These are phyloP conservation scores for Camponotus pennsylvanicus DNA, from an alignment of 1,140 invertebrate genomes.

Conservation along the genomic window DNA sequence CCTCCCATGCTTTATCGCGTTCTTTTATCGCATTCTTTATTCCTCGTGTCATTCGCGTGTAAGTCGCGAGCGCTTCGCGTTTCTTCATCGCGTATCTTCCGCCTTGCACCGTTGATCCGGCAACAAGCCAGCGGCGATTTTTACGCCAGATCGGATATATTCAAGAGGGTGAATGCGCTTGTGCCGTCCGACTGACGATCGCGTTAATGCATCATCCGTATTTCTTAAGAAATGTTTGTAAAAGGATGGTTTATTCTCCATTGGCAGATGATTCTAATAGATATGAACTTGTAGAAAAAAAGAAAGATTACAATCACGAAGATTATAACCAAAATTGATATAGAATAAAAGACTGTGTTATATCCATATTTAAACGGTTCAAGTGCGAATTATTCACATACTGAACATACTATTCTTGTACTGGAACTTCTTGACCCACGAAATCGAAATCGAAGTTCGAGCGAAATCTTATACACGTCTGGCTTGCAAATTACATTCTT, in stretches of 20 bases:
- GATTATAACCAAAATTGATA: conserved; percentile 10
- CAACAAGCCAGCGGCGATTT: conserved; percentile 44
- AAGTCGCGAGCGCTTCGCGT: neutral
- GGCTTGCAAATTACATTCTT: conserved; percentile 36
- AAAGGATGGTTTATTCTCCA: neutral
- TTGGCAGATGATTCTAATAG: neutral
- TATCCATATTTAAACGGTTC: neutral
- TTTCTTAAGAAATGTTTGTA: conserved; percentile 2
- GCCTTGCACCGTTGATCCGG: conserved; percentile 55
- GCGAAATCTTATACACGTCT: conserved; percentile 31
- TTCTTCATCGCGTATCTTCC: conserved; percentile 44
- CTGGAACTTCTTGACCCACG: neutral
- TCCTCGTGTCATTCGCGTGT: conserved; percentile 35
- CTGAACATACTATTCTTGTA: neutral
- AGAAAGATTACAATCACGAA: neutral
- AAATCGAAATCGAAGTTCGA: conserved; percentile 18
- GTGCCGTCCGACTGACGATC: conserved; percentile 1
- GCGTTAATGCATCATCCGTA: conserved; percentile 21
- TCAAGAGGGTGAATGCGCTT: conserved; percentile 43
- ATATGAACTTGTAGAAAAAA: neutral
- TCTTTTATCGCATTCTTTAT: conserved; percentile 56
- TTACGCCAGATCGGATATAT: conserved; percentile 38
- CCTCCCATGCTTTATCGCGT: conserved; percentile 24
- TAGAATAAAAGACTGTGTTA: neutral
- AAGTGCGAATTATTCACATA: neutral